Evolutionary conservation across 2,888 invertebrate species (phyloP), one percentile per base, ranked within the genome.

Genomic region (Hipparchia semele): DNA sequence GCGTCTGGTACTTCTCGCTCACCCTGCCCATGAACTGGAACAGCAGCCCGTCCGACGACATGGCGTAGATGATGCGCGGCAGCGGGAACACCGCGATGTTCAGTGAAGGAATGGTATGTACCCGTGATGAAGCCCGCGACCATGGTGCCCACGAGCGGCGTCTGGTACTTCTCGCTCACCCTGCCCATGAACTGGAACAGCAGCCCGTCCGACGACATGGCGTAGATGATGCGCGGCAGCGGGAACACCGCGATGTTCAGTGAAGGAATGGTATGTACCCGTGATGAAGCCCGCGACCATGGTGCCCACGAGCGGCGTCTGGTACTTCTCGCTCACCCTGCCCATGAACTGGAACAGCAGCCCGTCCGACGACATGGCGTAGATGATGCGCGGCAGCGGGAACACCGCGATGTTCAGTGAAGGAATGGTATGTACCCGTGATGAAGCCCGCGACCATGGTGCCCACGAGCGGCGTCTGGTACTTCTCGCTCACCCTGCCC

Each of bases 291-390:
- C 97, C 0, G 97, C 96, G 9, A 97, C 83, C 71, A 97, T 86
- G 54, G 98, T 97, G 1, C 97, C 97, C 73, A 96, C 92, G 2
- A 97, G 90, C 0, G 98, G 98, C 0, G 98, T 97, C 80, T 97
- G 96, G 84, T 96, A 98, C 77, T 95, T 94, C 45, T 95, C 94
- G 88, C 95, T 96, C 7, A 98, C 96, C 74, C 94, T 94, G 0
- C 97, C 97, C 87, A 98, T 91, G 87, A 95, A 96, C 76, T 95
- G 93, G 90, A 97, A 98, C 79, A 98, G 94, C 45, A 98, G 90
- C 0, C 98, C 98, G 86, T 98, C 98, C 9, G 96, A 94, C 0
- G 98, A 96, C 98, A 98, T 98, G 46, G 98, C 97, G 89, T 98
- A 98, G 67, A 98, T 96, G 68, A 98, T 96, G 76, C 98, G 95